phyloP scores from a whole-genome alignment of 2,113 vertebrate genomes.

The Xiphorhynchus elegans region DNA sequence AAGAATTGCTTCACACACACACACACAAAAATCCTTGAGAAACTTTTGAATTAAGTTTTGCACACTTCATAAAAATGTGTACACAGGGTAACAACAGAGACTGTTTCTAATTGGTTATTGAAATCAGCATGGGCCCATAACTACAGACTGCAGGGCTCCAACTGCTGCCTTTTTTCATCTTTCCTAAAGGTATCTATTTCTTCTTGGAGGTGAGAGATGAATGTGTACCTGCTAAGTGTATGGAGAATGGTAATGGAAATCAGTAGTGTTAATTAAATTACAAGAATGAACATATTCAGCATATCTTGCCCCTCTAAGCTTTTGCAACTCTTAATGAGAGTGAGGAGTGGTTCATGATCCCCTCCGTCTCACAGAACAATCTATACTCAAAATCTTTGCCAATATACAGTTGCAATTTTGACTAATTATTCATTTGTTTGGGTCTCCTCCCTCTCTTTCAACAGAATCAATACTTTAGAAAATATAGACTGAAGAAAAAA shows the following conservation, averaged over 20 bases:
- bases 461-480: neutral
- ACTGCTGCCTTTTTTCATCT: neutral
- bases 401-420: neutral
- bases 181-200: conserved; percentile 21
- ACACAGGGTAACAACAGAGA: neutral
- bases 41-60: neutral
- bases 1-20: neutral
- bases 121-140: neutral
- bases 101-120: conserved; percentile 2
- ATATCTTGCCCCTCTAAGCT: conserved; percentile 43
- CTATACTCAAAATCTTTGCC: neutral
- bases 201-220: conserved; percentile 25
- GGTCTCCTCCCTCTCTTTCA: neutral
- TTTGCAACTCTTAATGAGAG: conserved; percentile 24
- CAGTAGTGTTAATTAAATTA: conserved; percentile 65
- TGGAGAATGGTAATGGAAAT: conserved; percentile 53
- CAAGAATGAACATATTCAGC: conserved; percentile 44
- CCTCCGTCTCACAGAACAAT: neutral
- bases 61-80: neutral
- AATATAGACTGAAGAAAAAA: neutral
- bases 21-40: neutral
- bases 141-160: neutral
- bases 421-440: neutral
- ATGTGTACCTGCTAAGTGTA: conserved; percentile 13
- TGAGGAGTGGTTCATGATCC: conserved; percentile 15